Percentiles rank a stretch among this genome's conserved stretches.
These are phyloP conservation scores for Microplitis mediator DNA, from an alignment of 1,140 invertebrate genomes.

Conservation along the genomic window DNA sequence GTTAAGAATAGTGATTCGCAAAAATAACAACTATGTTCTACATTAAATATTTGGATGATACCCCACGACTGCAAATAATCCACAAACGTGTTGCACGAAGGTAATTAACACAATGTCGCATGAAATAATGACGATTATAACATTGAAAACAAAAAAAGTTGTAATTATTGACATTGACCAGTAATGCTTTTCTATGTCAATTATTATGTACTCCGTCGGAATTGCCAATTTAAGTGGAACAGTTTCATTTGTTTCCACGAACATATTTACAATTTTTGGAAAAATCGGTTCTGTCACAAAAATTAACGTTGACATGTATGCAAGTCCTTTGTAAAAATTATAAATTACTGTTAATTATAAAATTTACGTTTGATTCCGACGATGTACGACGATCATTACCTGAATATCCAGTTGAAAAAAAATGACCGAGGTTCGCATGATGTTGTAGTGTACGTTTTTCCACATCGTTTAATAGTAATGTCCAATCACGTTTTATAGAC, in stretches of 20 bases:
- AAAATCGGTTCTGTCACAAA: conserved; percentile 8
- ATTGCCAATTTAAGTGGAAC: not conserved
- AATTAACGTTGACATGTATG: not conserved
- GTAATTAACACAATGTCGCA: conserved; percentile 2
- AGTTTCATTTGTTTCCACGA: not conserved
- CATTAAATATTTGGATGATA: not conserved
- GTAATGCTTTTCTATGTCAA: conserved; percentile 22
- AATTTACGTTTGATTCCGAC: too few relatives aligned
- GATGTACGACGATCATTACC: conserved; percentile 3
- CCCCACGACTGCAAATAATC: conserved; percentile 26
- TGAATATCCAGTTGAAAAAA: not conserved
- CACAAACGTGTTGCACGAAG: conserved; percentile 20
- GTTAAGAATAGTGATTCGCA: too few relatives aligned
- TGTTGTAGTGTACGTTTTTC: not conserved
- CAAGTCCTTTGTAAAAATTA: too few relatives aligned
- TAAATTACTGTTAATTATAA: too few relatives aligned
- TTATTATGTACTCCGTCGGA: not conserved
- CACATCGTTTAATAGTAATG: not conserved
- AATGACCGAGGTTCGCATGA: not conserved
- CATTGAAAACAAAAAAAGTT: not conserved
- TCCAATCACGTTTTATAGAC: not conserved
- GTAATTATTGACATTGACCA: not conserved
- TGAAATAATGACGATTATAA: not conserved
- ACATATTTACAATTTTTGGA: not conserved
- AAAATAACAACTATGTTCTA: too few relatives aligned